phyloP scores from a whole-genome alignment of 2,888 invertebrate genomes.

The Helleia helle region DNA sequence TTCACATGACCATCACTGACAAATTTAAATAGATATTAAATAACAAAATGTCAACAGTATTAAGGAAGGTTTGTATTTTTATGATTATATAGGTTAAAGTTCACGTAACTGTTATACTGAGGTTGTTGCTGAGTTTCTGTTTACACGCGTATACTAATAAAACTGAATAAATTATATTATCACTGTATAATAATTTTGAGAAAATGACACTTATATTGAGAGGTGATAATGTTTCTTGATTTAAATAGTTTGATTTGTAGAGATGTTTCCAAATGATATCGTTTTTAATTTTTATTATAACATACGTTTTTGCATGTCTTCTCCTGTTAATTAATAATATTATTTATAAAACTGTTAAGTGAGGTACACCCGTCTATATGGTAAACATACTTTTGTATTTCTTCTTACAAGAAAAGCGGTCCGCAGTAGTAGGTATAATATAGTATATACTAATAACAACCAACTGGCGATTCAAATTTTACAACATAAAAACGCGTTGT shows the following conservation, averaged over 20 bases:
- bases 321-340: no score
- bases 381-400: no score
- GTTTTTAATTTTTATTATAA: no score
- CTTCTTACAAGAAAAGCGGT: no score
- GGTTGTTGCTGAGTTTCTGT: conserved; percentile 33
- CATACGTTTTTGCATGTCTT: no score
- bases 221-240: background rate
- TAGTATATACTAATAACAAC: no score
- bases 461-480: no score
- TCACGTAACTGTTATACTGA: conserved; percentile 39
- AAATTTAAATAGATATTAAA: conserved; percentile 8
- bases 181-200: conserved; percentile 22
- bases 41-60: conserved; percentile 8
- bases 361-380: no score
- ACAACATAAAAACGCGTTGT: no score
- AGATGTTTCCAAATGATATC: conserved; percentile 43
- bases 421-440: no score
- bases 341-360: no score
- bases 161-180: conserved; percentile 43
- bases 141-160: conserved; percentile 42
- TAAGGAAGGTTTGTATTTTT: conserved; percentile 8
- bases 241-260: conserved; percentile 27
- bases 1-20: conserved; percentile 8
- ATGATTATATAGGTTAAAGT: conserved; percentile 29
- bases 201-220: conserved; percentile 1